Conservation (phyloP, 1,140 invertebrate species). For the Drosophila funebris region DNA sequence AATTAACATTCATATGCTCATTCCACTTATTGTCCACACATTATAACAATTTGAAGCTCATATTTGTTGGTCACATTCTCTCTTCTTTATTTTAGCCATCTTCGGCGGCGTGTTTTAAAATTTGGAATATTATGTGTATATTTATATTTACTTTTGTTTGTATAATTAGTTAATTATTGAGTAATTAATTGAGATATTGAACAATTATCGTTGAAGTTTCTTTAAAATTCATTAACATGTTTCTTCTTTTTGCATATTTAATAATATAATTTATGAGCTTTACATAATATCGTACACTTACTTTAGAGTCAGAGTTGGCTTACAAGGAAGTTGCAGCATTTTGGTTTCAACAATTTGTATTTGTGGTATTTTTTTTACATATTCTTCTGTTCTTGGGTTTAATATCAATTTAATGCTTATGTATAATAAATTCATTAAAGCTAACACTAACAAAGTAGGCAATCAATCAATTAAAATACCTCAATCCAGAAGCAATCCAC, state of each 20-base stretch:
- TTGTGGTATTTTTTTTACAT: constrained; percentile 22
- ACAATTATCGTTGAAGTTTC: constrained; percentile 45
- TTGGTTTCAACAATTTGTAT: constrained; percentile 51
- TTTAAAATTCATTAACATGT: constrained; percentile 28
- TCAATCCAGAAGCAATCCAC: constrained; percentile 7
- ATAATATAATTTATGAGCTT: constrained; percentile 50
- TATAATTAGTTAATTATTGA: constrained; percentile 14
- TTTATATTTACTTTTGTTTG: not conserved
- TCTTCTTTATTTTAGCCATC: constrained; percentile 5
- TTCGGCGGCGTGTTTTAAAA: constrained; percentile 14
- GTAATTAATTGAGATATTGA: constrained; percentile 43
- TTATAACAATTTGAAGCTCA: constrained; percentile 71
- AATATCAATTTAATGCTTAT: constrained; percentile 77
- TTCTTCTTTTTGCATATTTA: not conserved
- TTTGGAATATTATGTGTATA: constrained; percentile 26
- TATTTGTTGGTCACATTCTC: constrained; percentile 20
- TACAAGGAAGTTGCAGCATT: constrained; percentile 68
- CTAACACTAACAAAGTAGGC: constrained; percentile 63
- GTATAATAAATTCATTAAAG: constrained; percentile 76
- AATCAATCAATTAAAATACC: constrained; percentile 40
- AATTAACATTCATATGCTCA: constrained; percentile 60
- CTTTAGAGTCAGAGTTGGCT: constrained; percentile 10
- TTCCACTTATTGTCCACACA: constrained; percentile 76
- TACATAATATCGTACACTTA: constrained; percentile 23
- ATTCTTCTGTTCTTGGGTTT: constrained; percentile 53